phyloP scores from a whole-genome alignment of 2,797 vertebrate species.

The Spheniscus humboldti region DNA sequence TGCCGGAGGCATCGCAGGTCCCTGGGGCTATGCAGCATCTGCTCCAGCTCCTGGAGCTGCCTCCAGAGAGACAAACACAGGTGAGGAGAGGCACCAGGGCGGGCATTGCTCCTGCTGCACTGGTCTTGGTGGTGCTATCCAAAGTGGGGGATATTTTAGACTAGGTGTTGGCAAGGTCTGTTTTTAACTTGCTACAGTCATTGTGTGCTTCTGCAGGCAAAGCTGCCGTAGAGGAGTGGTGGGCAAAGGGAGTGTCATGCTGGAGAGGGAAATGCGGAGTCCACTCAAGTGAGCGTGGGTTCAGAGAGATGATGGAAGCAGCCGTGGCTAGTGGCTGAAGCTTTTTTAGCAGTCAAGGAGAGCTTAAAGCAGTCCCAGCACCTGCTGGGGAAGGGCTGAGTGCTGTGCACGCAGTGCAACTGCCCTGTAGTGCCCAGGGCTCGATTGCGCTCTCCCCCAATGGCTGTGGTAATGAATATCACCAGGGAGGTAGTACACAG shows the following conservation, averaged over 20 bases:
- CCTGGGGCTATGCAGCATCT: neutral
- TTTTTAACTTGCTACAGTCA: neutral
- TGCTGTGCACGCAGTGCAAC: neutral
- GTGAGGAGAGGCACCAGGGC: neutral
- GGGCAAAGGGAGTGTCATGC: neutral
- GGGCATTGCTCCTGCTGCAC: neutral
- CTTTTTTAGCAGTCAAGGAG: neutral
- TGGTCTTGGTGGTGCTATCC: too few relatives aligned
- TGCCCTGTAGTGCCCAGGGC: neutral
- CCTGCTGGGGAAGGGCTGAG: neutral
- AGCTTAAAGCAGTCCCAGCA: neutral
- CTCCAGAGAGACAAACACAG: neutral
- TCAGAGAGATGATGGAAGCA: neutral
- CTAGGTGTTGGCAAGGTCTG: neutral
- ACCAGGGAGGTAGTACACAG: neutral
- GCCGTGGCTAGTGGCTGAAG: neutral
- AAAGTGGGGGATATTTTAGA: rapidly evolving
- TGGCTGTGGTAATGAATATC: neutral
- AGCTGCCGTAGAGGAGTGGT: neutral
- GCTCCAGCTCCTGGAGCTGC: neutral
- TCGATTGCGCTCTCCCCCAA: neutral
- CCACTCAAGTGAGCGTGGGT: neutral
- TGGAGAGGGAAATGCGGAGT: neutral
- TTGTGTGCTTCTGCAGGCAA: neutral
- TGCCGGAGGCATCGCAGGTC: neutral